Base-by-base conservation (phyloP, 2,888 invertebrate species). In the Uloborus plumipes region DNA sequence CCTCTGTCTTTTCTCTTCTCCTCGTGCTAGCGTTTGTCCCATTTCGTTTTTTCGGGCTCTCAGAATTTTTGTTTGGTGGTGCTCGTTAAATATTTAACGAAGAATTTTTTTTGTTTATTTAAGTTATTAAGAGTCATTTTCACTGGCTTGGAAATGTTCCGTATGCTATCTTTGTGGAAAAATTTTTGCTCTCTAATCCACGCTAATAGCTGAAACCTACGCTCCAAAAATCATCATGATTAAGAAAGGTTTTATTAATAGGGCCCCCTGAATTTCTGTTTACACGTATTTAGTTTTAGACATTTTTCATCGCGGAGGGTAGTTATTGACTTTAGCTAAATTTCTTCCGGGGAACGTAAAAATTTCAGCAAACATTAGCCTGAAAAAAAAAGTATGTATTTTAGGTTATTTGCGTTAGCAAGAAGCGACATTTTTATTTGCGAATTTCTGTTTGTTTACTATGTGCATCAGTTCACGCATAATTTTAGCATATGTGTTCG, bases 1-100 rank as follows among this genome's bases (percentile, higher is more conserved):
- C 47, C 47, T 64, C 74, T 78, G 64, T 78, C 70, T 81, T 74
- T 72, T 73, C 62, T 74, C 51, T 20, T 39, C 67, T 59, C 67
- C 73, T 69, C 62, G n/a, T 53, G 61, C 73, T 22, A 47, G 53
- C 70, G 62, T 73, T 80, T 20, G 14, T 65, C 65, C 20, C n/a
- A n/a, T 64, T 64, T 47, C 47, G 20, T 20, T 64, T 20, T 66
- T 59, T 75, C 39, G 11, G n/a, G 31, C 65, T 39, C 53, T 74
- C 55, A 50, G 20, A 67, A 81, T 81, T 81, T 81, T 81, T 81
- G 80, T 81, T 81, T 81, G 80, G 80, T 74, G 74, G 80, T 59
- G 50, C 74, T 81, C 80, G 80, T 81, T 81, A 81, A 81, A 81
- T 81, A 81, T 81, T 81, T 81, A 81, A 81, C 80, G 69, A 81